Percentiles rank a stretch among this genome's conserved stretches.
phyloP scores from a whole-genome alignment of 2,888 invertebrate species.

The Archaeoteleia sp. region DNA sequence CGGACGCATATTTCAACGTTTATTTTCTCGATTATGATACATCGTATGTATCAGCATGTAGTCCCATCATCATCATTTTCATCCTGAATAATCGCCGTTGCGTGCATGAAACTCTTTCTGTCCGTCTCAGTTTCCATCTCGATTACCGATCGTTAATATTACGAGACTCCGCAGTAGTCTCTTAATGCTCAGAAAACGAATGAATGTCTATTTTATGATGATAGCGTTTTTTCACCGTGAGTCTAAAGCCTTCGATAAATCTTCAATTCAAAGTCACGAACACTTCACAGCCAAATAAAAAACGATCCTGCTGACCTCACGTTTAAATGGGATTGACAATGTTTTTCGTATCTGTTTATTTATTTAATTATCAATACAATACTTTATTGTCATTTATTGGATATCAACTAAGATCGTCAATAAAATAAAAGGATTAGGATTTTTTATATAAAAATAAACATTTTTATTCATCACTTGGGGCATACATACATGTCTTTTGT shows the following conservation, averaged over 20 bases:
- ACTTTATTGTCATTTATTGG: too few relatives aligned
- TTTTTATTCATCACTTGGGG: too few relatives aligned
- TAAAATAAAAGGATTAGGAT: too few relatives aligned
- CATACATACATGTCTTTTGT: too few relatives aligned
- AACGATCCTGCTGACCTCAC: slow-evolving; percentile 9
- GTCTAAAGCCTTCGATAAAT: slow-evolving; percentile 22
- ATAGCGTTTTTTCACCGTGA: slow-evolving; percentile 4
- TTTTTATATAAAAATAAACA: too few relatives aligned
- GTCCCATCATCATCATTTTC: slow-evolving; percentile 44
- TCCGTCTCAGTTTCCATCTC: slow-evolving; percentile 19
- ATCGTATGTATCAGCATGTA: slow-evolving; percentile 39
- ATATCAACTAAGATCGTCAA: too few relatives aligned
- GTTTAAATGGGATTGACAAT: slow-evolving; percentile 9
- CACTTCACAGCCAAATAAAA: slow-evolving; percentile 2
- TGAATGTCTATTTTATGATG: slow-evolving; percentile 1
- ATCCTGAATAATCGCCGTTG: slow-evolving; percentile 28
- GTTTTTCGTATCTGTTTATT: neutral
- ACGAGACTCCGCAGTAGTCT: slow-evolving; percentile 20
- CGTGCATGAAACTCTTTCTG: slow-evolving; percentile 18
- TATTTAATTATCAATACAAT: too few relatives aligned
- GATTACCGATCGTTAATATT: slow-evolving; percentile 33
- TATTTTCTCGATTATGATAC: slow-evolving; percentile 40
- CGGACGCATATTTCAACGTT: slow-evolving; percentile 32
- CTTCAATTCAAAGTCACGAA: slow-evolving; percentile 18
- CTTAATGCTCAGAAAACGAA: slow-evolving; percentile 6